phyloP scores from a whole-genome alignment of 2,797 vertebrate species.

The Mormyrops attenuatus region DNA sequence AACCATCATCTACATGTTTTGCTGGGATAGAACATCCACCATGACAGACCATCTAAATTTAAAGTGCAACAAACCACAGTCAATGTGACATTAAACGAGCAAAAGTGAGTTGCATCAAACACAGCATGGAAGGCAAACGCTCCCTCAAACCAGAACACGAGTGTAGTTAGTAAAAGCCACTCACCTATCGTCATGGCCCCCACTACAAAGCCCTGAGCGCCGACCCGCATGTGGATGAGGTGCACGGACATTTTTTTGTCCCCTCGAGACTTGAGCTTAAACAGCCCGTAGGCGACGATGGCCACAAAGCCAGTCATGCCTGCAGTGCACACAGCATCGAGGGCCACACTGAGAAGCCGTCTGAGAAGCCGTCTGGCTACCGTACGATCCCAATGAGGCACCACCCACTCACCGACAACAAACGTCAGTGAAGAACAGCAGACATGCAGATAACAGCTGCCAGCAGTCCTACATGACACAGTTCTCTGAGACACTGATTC shows the following conservation, averaged over 20 bases:
- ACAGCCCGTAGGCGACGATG: slow-evolving; percentile 55
- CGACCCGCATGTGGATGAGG: slow-evolving; percentile 61
- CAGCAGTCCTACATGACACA: background rate
- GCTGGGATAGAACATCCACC: background rate
- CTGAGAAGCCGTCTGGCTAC: background rate
- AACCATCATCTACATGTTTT: background rate
- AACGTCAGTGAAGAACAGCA: background rate
- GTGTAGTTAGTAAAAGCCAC: background rate
- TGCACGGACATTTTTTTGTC: slow-evolving; percentile 60
- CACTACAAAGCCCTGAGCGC: slow-evolving; percentile 60
- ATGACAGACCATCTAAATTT: background rate
- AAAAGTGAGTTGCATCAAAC: background rate
- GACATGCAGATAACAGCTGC: background rate
- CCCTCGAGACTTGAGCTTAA: slow-evolving; percentile 51
- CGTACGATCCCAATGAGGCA: background rate
- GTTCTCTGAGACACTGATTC: background rate
- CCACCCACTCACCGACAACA: background rate
- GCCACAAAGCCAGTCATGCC: slow-evolving; percentile 56
- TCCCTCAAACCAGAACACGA: background rate
- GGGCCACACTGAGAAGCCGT: background rate
- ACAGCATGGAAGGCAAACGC: background rate
- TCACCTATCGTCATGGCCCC: slow-evolving; percentile 62
- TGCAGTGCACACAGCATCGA: slow-evolving; percentile 27
- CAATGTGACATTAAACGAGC: background rate
- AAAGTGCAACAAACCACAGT: background rate